A percentile compares a stretch with the other conserved stretches of the same genome.
phyloP scores from a whole-genome alignment of 2,797 vertebrate species.

The Spinus pinus region DNA sequence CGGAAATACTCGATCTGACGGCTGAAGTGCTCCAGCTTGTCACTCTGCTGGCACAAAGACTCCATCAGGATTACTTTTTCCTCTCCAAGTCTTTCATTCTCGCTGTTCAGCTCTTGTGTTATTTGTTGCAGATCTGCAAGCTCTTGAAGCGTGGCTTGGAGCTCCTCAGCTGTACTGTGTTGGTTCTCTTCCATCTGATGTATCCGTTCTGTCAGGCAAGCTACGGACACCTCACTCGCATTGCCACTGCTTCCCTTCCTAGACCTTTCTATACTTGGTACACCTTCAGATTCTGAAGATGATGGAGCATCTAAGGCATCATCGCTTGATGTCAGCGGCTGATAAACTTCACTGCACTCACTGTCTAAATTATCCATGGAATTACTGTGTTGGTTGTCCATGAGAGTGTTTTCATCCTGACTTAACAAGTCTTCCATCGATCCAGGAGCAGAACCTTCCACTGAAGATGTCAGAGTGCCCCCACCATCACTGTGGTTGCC shows the following conservation, averaged over 20 bases:
- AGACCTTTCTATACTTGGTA: slow-evolving; percentile 84
- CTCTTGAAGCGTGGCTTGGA: slow-evolving; percentile 95
- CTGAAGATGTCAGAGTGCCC: slow-evolving; percentile 87
- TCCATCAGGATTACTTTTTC: slow-evolving; percentile 97
- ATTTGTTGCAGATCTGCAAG: slow-evolving; percentile 95
- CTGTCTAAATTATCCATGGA: slow-evolving; percentile 94
- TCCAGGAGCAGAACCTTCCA: slow-evolving; percentile 91
- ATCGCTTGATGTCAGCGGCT: slow-evolving; percentile 92
- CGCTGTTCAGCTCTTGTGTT: slow-evolving; percentile 93
- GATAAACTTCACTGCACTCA: slow-evolving; percentile 95
- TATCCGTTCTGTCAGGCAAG: slow-evolving; percentile 93
- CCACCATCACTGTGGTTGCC: slow-evolving; percentile 84
- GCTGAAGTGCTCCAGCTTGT: slow-evolving; percentile 90
- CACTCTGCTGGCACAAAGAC: slow-evolving; percentile 94
- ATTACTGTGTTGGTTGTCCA: slow-evolving; percentile 87
- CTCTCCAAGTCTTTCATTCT: slow-evolving; percentile 93
- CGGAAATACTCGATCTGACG: slow-evolving; percentile 93
- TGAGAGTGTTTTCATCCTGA: slow-evolving; percentile 84
- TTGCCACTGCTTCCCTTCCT: slow-evolving; percentile 89
- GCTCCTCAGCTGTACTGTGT: slow-evolving; percentile 94
- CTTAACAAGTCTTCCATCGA: slow-evolving; percentile 90
- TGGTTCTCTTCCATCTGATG: slow-evolving; percentile 99
- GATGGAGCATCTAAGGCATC: slow-evolving; percentile 94
- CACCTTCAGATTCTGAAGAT: slow-evolving; percentile 90
- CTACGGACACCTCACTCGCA: slow-evolving; percentile 89